These are phyloP conservation scores for Saccopteryx bilineata DNA, from an alignment of 2,113 vertebrate genomes.

Conservation along the genomic window DNA sequence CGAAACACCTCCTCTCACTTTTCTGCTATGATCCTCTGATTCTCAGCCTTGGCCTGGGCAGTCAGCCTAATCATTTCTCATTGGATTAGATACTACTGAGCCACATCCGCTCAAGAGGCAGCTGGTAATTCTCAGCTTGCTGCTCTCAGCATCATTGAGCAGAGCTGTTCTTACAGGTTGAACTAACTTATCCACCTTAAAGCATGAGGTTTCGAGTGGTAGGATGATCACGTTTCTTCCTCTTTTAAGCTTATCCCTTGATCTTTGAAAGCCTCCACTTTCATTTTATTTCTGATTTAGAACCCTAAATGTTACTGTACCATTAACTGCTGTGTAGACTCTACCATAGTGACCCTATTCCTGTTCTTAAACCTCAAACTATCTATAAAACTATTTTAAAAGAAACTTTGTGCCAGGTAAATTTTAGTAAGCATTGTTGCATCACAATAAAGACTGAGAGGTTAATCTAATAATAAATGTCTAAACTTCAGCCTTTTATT, in stretches of 20 bases:
- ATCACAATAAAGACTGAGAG: neutral
- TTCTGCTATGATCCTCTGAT: constrained; percentile 48
- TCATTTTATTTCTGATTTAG: constrained; percentile 72
- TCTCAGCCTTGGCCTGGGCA: neutral
- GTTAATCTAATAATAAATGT: neutral
- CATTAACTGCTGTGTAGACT: neutral
- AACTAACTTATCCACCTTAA: constrained; percentile 49
- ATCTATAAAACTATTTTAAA: constrained; percentile 26
- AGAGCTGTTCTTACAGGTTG: constrained; percentile 73
- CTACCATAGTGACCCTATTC: neutral
- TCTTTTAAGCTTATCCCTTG: constrained; percentile 44
- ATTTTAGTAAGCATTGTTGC: neutral
- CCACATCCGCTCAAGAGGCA: constrained; percentile 60
- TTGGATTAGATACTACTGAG: constrained; percentile 69
- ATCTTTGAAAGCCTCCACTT: constrained; percentile 35
- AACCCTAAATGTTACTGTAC: constrained; percentile 19
- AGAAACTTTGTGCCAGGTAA: neutral
- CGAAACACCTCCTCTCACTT: neutral
- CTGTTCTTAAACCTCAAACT: constrained; percentile 40
- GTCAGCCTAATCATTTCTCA: constrained; percentile 61
- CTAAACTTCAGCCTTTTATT: neutral
- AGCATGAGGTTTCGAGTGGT: constrained; percentile 49
- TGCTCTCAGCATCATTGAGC: constrained; percentile 79
- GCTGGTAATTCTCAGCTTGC: constrained; percentile 68
- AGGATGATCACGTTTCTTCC: constrained; percentile 65